phyloP scores from a whole-genome alignment of 2,888 invertebrate genomes.

The Osmoderma eremita region DNA sequence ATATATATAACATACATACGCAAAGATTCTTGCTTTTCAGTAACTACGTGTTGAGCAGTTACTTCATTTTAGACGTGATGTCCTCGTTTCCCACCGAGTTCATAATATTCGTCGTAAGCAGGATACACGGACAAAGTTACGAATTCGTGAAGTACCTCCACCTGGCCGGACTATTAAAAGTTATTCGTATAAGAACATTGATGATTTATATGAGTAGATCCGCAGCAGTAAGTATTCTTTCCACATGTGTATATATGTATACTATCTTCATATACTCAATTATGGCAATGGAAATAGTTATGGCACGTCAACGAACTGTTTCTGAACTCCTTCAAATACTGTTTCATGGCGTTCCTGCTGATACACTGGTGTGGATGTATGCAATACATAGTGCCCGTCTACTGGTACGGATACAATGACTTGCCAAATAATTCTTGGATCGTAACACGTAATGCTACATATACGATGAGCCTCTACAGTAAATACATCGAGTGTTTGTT shows the following conservation, averaged over 20 bases:
- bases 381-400: slow-evolving; percentile 24
- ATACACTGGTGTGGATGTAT: slow-evolving; percentile 38
- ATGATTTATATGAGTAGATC: slow-evolving; percentile 54
- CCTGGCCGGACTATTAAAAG: slow-evolving; percentile 54
- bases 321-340: slow-evolving; percentile 16
- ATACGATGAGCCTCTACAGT: background rate
- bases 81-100: slow-evolving; percentile 56
- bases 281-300: background rate
- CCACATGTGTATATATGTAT: background rate
- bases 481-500: slow-evolving; percentile 26
- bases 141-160: slow-evolving; percentile 51
- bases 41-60: slow-evolving; percentile 53
- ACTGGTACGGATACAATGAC: slow-evolving; percentile 1
- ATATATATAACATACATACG: no score
- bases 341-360: slow-evolving; percentile 13
- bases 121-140: background rate
- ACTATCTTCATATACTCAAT: background rate
- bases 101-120: slow-evolving; percentile 45
- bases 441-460: background rate
- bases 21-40: slow-evolving; percentile 50
- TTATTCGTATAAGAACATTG: slow-evolving; percentile 56
- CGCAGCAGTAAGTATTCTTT: slow-evolving; percentile 53
- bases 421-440: slow-evolving; percentile 27
- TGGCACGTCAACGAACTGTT: slow-evolving; percentile 13
- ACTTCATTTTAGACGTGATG: slow-evolving; percentile 56